A percentile compares a stretch with the other conserved stretches of the same genome.
These are phyloP conservation scores for Panthera leo DNA, from an alignment of 2,113 vertebrate species.

Conservation along the genomic window DNA sequence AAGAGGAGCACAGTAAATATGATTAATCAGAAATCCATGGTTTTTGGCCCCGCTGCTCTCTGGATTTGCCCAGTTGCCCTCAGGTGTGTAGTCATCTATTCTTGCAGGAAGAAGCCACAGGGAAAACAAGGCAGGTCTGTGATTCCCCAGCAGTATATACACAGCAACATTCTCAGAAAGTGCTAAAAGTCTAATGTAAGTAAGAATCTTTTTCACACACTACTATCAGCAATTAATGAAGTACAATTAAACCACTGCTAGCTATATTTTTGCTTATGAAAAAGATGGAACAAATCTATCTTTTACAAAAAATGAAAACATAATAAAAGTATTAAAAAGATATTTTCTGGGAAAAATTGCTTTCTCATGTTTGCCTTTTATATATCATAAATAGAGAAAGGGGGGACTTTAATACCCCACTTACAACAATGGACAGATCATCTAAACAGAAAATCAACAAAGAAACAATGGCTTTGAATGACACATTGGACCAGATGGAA, in stretches of 20 bases:
- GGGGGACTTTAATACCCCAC: not conserved
- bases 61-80: not conserved
- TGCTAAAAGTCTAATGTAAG: not conserved
- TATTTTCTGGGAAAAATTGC: not conserved
- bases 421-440: not conserved
- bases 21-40: not conserved
- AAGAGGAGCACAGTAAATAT: not conserved
- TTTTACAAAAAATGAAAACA: not conserved
- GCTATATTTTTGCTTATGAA: not conserved
- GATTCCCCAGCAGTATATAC: not conserved
- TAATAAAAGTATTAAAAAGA: not conserved
- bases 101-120: not conserved
- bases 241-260: not conserved
- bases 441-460: not conserved
- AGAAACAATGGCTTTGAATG: not conserved
- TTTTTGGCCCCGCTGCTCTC: fast-evolving
- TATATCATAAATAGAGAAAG: not conserved
- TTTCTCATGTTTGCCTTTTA: not conserved
- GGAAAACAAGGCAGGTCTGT: not conserved
- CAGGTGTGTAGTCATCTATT: fast-evolving
- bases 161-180: not conserved
- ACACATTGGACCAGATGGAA: not conserved
- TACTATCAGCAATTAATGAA: not conserved
- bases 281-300: not conserved
- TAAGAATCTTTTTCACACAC: not conserved